A percentile compares a stretch with the other conserved stretches of the same genome.
Evolutionary conservation across 2,113 vertebrate species (phyloP).

Genomic region (Bubo bubo): DNA sequence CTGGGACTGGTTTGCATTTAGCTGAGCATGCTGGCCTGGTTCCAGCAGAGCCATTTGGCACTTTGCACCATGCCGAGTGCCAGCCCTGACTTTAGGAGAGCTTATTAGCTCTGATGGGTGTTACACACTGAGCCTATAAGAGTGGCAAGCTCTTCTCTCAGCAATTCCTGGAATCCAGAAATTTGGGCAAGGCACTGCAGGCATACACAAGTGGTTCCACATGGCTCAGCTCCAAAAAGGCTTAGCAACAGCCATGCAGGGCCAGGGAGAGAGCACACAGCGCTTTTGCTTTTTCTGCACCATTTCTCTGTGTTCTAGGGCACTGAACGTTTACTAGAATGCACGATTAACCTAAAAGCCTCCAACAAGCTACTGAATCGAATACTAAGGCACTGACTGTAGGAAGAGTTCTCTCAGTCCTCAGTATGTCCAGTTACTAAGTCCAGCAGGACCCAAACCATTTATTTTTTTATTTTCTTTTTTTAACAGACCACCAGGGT

Average conservation of each 20-base stretch:
- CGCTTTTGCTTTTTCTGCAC: not conserved
- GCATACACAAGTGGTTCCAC: not conserved
- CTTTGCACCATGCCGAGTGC: not conserved
- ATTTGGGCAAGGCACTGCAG: not conserved
- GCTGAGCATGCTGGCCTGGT: not conserved
- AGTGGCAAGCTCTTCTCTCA: not conserved
- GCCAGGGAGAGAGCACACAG: not conserved
- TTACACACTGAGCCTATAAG: fast-evolving
- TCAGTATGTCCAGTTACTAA: not conserved
- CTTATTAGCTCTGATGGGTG: not conserved
- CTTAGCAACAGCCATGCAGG: not conserved
- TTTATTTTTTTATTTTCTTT: not conserved
- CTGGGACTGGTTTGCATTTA: not conserved
- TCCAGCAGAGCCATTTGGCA: not conserved
- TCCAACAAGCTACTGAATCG: not conserved
- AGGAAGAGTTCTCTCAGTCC: not conserved
- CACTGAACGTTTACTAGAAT: not conserved
- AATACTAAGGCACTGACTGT: not conserved
- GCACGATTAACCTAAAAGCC: not conserved
- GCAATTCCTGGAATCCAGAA: not conserved
- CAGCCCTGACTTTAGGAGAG: not conserved
- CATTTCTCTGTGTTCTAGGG: not conserved
- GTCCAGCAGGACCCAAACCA: not conserved
- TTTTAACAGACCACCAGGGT: not conserved
- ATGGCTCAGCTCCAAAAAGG: not conserved